phyloP scores from a whole-genome alignment of 2,797 vertebrate species.

The Nyctibius grandis region DNA sequence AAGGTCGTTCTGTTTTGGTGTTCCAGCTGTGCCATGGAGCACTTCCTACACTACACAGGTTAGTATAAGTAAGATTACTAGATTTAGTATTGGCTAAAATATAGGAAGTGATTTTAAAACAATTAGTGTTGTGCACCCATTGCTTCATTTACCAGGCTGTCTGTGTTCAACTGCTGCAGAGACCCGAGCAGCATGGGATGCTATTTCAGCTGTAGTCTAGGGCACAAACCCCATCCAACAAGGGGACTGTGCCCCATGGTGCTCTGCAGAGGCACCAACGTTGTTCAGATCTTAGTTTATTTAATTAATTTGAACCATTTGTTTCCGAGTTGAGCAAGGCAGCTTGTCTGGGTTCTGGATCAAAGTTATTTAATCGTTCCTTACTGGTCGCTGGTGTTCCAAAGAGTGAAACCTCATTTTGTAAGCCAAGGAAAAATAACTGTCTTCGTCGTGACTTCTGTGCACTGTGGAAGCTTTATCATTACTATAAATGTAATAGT shows the following conservation, averaged over 20 bases:
- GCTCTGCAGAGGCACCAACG: too few species aligned
- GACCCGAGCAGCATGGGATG: fast-evolving
- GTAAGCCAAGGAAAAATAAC: not conserved
- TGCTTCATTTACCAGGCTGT: not conserved
- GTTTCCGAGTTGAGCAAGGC: not conserved
- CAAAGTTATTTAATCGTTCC: not conserved
- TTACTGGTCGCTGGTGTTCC: not conserved
- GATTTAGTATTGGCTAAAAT: not conserved
- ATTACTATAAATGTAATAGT: not conserved
- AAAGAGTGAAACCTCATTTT: not conserved
- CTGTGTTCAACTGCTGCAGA: not conserved
- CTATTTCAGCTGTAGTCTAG: not conserved
- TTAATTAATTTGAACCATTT: not conserved
- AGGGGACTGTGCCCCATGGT: fast-evolving
- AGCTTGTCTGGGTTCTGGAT: not conserved
- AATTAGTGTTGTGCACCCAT: not conserved
- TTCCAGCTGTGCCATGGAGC: not conserved
- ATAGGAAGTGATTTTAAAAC: not conserved
- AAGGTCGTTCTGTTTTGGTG: not conserved
- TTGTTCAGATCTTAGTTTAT: not conserved
- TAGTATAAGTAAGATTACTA: not conserved
- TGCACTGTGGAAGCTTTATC: not conserved
- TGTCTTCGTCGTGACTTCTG: not conserved
- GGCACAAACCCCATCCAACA: too few species aligned
- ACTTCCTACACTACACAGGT: not conserved